phyloP scores from a whole-genome alignment of 2,797 vertebrate species.

The Galaxias olidus region DNA sequence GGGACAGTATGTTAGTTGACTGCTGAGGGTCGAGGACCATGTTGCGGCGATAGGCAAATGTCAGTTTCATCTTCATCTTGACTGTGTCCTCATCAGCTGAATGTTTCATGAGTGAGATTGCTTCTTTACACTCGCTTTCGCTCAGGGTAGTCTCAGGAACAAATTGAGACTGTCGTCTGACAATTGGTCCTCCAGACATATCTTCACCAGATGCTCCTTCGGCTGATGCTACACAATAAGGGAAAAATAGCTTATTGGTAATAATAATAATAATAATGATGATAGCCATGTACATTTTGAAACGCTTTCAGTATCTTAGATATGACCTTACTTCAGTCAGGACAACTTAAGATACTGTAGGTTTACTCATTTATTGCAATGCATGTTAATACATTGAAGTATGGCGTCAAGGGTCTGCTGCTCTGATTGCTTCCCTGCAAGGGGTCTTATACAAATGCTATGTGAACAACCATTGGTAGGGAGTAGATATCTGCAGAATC shows the following conservation, averaged over 20 bases:
- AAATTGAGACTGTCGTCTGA: slow-evolving; percentile 32
- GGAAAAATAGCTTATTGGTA: slow-evolving; percentile 23
- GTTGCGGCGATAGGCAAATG: slow-evolving; percentile 29
- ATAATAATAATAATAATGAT: too few species aligned
- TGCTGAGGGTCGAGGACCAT: slow-evolving; percentile 37
- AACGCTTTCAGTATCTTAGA: slow-evolving; percentile 7
- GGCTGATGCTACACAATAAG: slow-evolving; percentile 15
- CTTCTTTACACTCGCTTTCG: slow-evolving; percentile 44
- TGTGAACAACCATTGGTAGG: too few species aligned
- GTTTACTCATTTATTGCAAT: too few species aligned
- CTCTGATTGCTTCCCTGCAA: too few species aligned
- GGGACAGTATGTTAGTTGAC: slow-evolving; percentile 33
- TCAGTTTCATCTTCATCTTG: slow-evolving; percentile 51
- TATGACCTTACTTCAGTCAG: background rate
- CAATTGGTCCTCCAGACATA: slow-evolving; percentile 31
- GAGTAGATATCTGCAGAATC: too few species aligned
- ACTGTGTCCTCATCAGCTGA: slow-evolving; percentile 42
- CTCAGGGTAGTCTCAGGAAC: slow-evolving; percentile 37
- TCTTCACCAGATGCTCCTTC: slow-evolving; percentile 25
- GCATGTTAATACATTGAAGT: too few species aligned
- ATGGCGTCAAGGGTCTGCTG: too few species aligned
- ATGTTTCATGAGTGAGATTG: slow-evolving; percentile 42
- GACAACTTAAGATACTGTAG: too few species aligned
- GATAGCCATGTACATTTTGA: slow-evolving; percentile 13
- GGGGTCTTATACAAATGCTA: too few species aligned